Percentiles rank a stretch among this genome's conserved stretches.
Evolutionary conservation across 1,140 invertebrate species (phyloP).

Genomic region (Drosophila carrolli): DNA sequence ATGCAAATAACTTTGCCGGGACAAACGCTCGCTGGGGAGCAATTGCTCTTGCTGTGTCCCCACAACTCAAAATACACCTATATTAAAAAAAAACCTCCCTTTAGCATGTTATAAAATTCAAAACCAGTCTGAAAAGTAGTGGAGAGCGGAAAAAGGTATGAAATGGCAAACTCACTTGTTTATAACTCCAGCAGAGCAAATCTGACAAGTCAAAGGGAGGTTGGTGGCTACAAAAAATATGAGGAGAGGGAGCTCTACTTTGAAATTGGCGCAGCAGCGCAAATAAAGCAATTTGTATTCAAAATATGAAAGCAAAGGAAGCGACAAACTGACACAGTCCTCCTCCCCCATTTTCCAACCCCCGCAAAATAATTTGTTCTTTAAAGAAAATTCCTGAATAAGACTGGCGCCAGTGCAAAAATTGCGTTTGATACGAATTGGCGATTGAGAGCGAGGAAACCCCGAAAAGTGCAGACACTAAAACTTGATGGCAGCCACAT

Average conservation of each 20-base stretch:
- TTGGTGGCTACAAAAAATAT: constrained; percentile 22
- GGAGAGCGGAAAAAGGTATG: constrained; percentile 53
- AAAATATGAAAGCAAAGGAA: constrained; percentile 81
- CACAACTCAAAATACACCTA: constrained; percentile 57
- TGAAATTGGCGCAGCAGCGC: constrained; percentile 77
- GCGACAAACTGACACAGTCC: constrained; percentile 62
- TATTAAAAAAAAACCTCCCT: constrained; percentile 54
- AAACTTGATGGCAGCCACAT: constrained; percentile 30
- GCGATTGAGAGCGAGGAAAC: constrained; percentile 19
- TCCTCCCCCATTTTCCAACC: constrained; percentile 14
- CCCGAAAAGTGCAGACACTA: constrained; percentile 14
- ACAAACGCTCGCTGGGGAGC: constrained; percentile 77
- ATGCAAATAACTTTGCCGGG: constrained; percentile 73
- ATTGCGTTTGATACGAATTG: constrained; percentile 43
- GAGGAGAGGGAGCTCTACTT: constrained; percentile 1
- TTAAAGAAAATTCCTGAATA: constrained; percentile 47
- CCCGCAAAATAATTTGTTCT: constrained; percentile 49
- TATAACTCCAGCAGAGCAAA: constrained; percentile 71
- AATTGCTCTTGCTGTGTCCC: constrained; percentile 61
- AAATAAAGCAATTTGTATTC: constrained; percentile 85
- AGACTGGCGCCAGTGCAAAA: constrained; percentile 63
- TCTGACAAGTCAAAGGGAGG: constrained; percentile 54
- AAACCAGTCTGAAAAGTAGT: constrained; percentile 39
- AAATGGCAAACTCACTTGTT: constrained; percentile 74
- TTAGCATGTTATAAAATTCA: constrained; percentile 66